Percentiles rank a stretch among this genome's conserved stretches.
phyloP scores from a whole-genome alignment of 2,113 vertebrate species.

The Entomyzon cyanotis region DNA sequence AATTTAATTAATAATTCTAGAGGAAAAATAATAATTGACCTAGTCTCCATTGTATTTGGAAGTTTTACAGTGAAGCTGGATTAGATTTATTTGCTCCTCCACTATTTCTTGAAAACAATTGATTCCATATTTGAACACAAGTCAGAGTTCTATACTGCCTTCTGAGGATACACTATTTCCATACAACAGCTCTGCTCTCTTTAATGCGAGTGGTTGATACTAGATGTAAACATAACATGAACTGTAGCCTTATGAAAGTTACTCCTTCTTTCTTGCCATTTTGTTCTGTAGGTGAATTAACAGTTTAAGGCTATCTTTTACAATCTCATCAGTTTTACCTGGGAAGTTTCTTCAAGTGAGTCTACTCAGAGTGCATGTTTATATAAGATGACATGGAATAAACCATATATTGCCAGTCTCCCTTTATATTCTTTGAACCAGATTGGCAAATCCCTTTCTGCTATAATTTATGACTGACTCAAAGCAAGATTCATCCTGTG shows the following conservation, averaged over 20 bases:
- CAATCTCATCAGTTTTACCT: not conserved
- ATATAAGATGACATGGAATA: not conserved
- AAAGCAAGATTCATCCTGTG: not conserved
- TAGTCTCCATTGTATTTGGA: not conserved
- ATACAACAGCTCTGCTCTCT: not conserved
- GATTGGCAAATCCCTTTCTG: not conserved
- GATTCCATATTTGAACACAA: not conserved
- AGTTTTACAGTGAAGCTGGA: not conserved
- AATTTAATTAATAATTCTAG: not conserved
- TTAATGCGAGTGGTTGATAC: not conserved
- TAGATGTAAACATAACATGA: not conserved
- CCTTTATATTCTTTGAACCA: not conserved
- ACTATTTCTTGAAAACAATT: not conserved
- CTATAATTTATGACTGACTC: not conserved
- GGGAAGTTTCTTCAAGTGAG: not conserved
- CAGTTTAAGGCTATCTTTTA: not conserved
- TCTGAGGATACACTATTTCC: not conserved
- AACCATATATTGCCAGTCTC: not conserved
- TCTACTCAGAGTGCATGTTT: not conserved
- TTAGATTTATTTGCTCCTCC: not conserved
- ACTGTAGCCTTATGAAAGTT: not conserved
- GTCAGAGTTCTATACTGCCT: not conserved
- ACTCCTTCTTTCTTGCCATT: not conserved
- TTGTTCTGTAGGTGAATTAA: not conserved
- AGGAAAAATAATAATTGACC: not conserved